These are phyloP conservation scores for Agriopis leucophaearia DNA, from an alignment of 2,888 invertebrate genomes.

Conservation along the genomic window DNA sequence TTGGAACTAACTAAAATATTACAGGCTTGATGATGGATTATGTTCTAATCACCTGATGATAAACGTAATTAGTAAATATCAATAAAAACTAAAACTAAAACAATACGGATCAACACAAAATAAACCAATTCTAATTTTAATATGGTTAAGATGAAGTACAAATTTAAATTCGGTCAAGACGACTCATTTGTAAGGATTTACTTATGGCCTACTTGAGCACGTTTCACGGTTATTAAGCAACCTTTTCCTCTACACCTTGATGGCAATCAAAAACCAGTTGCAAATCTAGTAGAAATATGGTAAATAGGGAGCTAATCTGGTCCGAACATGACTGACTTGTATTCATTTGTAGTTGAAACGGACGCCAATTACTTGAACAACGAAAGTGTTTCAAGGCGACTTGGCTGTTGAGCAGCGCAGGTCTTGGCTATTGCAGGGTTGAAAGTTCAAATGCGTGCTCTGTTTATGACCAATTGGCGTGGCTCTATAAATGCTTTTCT, in stretches of 20 bases:
- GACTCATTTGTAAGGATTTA: slow-evolving; percentile 16
- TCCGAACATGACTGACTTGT: slow-evolving; percentile 27
- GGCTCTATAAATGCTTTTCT: not conserved
- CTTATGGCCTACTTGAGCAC: slow-evolving; percentile 11
- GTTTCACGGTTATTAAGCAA: slow-evolving; percentile 33
- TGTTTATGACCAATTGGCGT: slow-evolving; percentile 43
- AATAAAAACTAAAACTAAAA: not conserved
- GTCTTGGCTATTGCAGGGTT: slow-evolving; percentile 57
- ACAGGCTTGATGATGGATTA: not conserved
- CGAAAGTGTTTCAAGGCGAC: slow-evolving; percentile 79
- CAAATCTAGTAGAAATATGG: slow-evolving; percentile 34
- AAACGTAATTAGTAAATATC: not conserved
- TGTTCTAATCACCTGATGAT: too few relatives aligned
- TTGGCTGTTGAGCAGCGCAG: slow-evolving; percentile 31
- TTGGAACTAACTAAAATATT: not conserved
- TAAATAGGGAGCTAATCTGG: slow-evolving; percentile 31
- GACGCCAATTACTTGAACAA: slow-evolving; percentile 58
- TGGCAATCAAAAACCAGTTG: slow-evolving; percentile 24
- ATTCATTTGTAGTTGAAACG: slow-evolving; percentile 47
- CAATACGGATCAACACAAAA: too few relatives aligned
- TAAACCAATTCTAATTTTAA: not conserved
- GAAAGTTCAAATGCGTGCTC: slow-evolving; percentile 62
- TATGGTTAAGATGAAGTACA: not conserved
- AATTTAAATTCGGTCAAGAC: not conserved
- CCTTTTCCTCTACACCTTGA: slow-evolving; percentile 23